Percentiles rank a stretch among this genome's conserved stretches.
These are phyloP conservation scores for Enteromius fasciolatus DNA, from an alignment of 2,797 vertebrate genomes.

Conservation along the genomic window DNA sequence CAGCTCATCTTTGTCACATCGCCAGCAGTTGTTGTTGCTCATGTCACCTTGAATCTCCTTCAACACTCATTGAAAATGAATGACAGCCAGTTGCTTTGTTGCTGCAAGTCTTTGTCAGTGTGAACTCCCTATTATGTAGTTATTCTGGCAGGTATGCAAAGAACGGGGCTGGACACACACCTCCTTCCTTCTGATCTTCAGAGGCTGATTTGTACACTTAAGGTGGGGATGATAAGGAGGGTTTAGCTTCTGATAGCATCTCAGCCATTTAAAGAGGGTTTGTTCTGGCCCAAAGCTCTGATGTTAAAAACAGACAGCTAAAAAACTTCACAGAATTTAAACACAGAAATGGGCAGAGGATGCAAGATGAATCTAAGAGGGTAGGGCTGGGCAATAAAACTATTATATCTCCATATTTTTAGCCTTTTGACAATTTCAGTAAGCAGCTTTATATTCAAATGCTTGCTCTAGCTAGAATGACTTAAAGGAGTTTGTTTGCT, in stretches of 20 bases:
- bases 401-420: neutral
- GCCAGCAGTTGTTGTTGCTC: neutral
- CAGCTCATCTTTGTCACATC: neutral
- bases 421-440: neutral
- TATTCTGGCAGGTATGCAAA: slow-evolving; percentile 42
- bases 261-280: slow-evolving; percentile 28
- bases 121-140: neutral
- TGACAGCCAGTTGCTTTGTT: neutral
- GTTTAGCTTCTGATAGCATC: slow-evolving; percentile 45
- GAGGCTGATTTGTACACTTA: slow-evolving; percentile 47
- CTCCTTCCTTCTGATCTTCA: slow-evolving; percentile 34
- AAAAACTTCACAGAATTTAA: neutral
- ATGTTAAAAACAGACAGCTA: slow-evolving; percentile 14
- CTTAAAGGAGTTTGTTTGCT: too few species aligned
- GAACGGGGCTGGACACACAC: slow-evolving; percentile 33
- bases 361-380: neutral
- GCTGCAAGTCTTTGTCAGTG: neutral
- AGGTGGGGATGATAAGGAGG: slow-evolving; percentile 47
- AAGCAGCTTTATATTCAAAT: too few species aligned
- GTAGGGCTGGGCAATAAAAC: neutral
- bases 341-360: neutral
- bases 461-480: too few species aligned
- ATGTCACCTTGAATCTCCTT: slow-evolving; percentile 17
- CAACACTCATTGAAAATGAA: neutral
- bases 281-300: slow-evolving; percentile 26